Evolutionary conservation across 2,113 vertebrate species (phyloP), one percentile per base, ranked within the genome.

Genomic region (Aptenodytes patagonicus): DNA sequence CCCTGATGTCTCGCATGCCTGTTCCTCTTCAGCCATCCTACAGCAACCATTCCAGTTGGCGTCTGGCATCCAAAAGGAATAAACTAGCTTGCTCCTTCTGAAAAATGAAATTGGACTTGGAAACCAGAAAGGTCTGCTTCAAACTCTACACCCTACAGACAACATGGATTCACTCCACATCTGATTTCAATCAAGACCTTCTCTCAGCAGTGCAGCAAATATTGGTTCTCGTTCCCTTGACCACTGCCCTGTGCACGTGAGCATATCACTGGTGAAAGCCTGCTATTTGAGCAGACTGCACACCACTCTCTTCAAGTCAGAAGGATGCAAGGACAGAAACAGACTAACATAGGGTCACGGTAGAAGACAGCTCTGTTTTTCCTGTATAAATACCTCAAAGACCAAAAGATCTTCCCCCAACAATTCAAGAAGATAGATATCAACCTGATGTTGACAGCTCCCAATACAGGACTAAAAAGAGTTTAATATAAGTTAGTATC

Each of bases 241-340:
- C 5, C 24, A 8, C 31, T 26, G 52, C 36, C 24, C 34, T 61
- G 31, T 19, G 15, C 6, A 13, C 1, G 1, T 4, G 11, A 54
- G 7, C 11, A 3, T 4, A 2, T 4, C 42, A 12, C 7, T 11
- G 6, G 12, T 31, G 55, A 60, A 61, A 71, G 7, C 17, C 49
- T 89, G 40, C 13, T 26, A 13, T 62, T 51, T 1, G 0, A 24
- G 32, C 9, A 90, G 26, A 7, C 40, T 61, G 12, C 26, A 79
- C 7, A 13, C 7, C 15, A 16, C 0, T 0, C 7, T 66, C 9
- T 66, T 34, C 42, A 32, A 57, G 38, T 54, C 46, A 87, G 49
- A 62, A 36, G 11, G 28, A 49, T 32, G 5, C 2, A 14, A 87
- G 26, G 20, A 62, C 16, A 73, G 58, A 57, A 78, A 26, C 4